Conservation (phyloP, 2,113 vertebrate genomes). For the Myiozetetes cayanensis region DNA sequence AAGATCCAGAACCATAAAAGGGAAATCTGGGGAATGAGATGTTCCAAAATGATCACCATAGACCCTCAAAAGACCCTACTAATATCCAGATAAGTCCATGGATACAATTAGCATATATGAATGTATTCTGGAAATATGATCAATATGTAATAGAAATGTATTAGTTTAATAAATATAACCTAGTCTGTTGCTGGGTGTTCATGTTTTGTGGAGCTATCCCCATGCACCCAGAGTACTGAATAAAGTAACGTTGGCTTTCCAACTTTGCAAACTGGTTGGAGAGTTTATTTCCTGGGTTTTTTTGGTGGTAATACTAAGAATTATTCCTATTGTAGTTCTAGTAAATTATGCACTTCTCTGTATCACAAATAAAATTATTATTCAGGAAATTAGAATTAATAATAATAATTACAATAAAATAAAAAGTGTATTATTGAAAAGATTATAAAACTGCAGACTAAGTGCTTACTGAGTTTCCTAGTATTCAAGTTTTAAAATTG, state of each 20-base stretch:
- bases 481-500: neutral
- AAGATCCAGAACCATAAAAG: neutral
- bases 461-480: neutral
- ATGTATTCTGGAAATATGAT: neutral
- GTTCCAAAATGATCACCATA: neutral
- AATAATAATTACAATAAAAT: neutral
- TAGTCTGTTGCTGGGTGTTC: neutral
- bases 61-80: neutral
- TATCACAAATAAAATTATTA: neutral
- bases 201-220: neutral
- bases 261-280: neutral
- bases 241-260: neutral
- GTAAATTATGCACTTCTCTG: neutral
- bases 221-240: neutral
- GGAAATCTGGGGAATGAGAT: neutral
- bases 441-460: neutral
- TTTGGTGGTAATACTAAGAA: neutral
- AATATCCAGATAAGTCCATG: neutral
- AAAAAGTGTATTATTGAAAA: neutral
- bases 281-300: neutral
- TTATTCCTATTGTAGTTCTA: neutral
- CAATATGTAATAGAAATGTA: neutral
- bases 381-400: neutral
- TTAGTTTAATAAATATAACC: neutral
- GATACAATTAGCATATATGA: neutral